phyloP scores from a whole-genome alignment of 2,113 vertebrate species.

The Hepsetus odoe region DNA sequence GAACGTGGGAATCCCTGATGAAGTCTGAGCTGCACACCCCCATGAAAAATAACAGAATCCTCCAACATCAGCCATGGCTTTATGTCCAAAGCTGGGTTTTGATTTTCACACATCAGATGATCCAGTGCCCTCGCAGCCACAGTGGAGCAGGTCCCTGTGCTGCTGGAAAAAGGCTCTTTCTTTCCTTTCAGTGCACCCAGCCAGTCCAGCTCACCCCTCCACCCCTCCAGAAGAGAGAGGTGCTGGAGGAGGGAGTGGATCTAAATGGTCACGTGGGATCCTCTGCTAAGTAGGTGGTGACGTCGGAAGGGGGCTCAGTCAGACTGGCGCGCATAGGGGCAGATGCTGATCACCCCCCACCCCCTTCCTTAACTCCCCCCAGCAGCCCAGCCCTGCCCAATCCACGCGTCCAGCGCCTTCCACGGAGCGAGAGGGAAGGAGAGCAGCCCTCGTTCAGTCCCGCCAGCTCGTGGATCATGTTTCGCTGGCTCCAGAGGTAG shows the following conservation, averaged over 20 bases:
- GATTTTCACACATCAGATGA: not conserved
- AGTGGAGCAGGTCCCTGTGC: not conserved
- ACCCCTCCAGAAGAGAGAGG: not conserved
- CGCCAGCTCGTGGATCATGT: constrained; percentile 42
- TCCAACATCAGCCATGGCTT: not conserved
- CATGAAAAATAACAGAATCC: not conserved
- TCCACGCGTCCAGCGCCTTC: not conserved
- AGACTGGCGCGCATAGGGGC: constrained; percentile 45
- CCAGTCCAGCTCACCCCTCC: not conserved
- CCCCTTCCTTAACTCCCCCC: constrained; percentile 6
- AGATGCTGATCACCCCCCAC: constrained; percentile 50
- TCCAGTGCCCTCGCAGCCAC: not conserved
- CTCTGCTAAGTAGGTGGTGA: constrained; percentile 74
- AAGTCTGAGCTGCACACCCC: not conserved
- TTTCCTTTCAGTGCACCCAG: constrained; percentile 42
- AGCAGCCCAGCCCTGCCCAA: not conserved
- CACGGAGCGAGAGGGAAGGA: not conserved
- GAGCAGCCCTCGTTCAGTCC: not conserved
- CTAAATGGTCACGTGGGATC: constrained; percentile 71
- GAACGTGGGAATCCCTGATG: no score
- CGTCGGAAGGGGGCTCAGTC: constrained; percentile 69
- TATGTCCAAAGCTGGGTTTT: not conserved
- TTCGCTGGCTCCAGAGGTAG: constrained; percentile 17
- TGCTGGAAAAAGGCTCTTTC: not conserved
- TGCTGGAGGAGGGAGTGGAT: not conserved